Base-by-base conservation (phyloP, 37 sponge, comb jelly and placozoan genomes). In the Diacarnus erythraeanus region DNA sequence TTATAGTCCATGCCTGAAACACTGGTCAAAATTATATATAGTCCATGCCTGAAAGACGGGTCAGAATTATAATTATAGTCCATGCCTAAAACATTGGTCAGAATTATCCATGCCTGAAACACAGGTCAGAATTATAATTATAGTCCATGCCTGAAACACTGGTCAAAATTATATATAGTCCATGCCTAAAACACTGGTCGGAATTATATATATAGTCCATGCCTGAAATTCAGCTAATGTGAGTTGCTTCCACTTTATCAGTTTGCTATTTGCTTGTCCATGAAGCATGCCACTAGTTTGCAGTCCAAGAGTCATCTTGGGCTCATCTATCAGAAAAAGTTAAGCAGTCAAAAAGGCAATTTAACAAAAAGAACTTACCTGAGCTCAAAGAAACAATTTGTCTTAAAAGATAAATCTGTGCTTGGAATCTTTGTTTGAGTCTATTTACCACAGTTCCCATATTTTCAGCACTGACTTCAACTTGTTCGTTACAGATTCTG, bases 191-290 rank as follows among this genome's bases (percentile, higher is more conserved):
- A 8, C 25, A 33, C 8, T 63, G 64, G 8, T 23, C 35, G 18
- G 8, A 8, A 69, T 36, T 36, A 69, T n/a, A 15, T 25, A 23
- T 63, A 51, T 15, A 30, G 56, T 54, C 23, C 57, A 21, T 8
- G 18, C 54, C 77, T 87, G 82, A 15, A 81, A 69, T 42, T 87
- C 87, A 10, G 59, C 27, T 10, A 70, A 17, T 1, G 87, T 27
- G n/a, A 81, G 26, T 2, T 42, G 58, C 40, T 76, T 87, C 87
- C 87, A 87, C 3, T 76, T 70, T 0, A 60, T 31, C 25, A 81
- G 77, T 44, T 76, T 58, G 18, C 82, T 76, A 0, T 26, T 27
- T 3, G 77, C 57, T 0, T 0, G 15, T 47, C 51, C 51, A 27
- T 41, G 64, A 27, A 73, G 59, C 65, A 74, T 63, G 21, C 71